Conservation (phyloP, 2,797 vertebrate genomes). For the Xiphorhynchus erythropygius region DNA sequence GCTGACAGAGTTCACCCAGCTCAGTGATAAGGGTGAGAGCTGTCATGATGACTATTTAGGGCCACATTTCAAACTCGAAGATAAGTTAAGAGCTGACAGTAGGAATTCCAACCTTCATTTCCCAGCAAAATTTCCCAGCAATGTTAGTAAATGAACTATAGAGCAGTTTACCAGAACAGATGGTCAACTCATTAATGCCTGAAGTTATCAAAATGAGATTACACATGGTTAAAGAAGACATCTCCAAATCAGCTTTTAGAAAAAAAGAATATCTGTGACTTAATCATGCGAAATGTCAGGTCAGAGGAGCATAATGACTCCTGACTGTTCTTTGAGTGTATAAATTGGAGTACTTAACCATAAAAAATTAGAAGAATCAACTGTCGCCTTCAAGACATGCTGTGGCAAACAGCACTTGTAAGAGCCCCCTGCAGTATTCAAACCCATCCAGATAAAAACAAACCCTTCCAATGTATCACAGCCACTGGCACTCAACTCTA, state of each 20-base stretch:
- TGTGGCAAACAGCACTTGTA: neutral
- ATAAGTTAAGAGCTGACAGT: conserved; percentile 3
- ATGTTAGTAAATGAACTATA: neutral
- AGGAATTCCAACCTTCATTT: neutral
- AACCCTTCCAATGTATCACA: neutral
- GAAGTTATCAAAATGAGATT: neutral
- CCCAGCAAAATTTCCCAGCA: neutral
- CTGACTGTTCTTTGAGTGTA: neutral
- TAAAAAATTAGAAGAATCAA: neutral
- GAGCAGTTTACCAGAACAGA: neutral
- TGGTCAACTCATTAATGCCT: neutral
- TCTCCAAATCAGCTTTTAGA: neutral
- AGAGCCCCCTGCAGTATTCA: neutral
- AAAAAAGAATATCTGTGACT: neutral
- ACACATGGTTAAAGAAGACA: neutral
- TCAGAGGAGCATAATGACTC: neutral
- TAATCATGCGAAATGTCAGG: neutral
- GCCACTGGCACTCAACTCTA: neutral
- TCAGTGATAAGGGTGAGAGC: neutral
- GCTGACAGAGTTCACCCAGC: neutral
- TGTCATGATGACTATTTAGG: conserved; percentile 7
- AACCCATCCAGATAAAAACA: neutral
- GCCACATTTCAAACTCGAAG: neutral
- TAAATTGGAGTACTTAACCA: neutral
- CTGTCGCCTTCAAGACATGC: neutral